These are phyloP conservation scores for Rhea americana DNA, from an alignment of 2,113 vertebrate species.

Conservation along the genomic window DNA sequence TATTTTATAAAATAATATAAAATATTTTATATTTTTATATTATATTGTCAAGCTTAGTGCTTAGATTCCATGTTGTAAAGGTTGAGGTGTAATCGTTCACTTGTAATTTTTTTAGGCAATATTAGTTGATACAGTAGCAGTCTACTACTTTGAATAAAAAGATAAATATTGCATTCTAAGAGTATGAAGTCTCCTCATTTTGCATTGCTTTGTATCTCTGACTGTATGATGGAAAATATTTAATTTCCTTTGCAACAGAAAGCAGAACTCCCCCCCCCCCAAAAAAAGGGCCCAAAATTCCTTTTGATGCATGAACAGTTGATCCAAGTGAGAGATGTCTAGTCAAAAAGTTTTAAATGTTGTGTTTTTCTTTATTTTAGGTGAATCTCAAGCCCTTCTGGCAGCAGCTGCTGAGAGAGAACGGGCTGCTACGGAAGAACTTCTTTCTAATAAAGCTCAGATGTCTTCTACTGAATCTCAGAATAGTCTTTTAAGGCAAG, in stretches of 20 bases:
- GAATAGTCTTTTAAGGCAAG: constrained; percentile 90
- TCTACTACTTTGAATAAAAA: not conserved
- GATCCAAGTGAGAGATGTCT: not conserved
- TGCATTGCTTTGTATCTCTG: not conserved
- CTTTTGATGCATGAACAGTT: not conserved
- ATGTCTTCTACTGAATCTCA: constrained; percentile 91
- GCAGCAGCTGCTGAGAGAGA: constrained; percentile 93
- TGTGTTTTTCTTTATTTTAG: constrained; percentile 63
- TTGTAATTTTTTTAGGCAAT: not conserved
- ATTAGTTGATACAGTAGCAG: not conserved
- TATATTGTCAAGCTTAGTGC: not conserved
- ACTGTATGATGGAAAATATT: not conserved
- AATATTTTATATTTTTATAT: too few relatives aligned
- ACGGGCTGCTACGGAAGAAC: constrained; percentile 89
- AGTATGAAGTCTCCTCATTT: not conserved
- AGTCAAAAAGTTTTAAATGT: not conserved
- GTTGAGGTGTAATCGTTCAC: not conserved
- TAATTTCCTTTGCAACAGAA: not conserved
- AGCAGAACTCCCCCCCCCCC: not conserved
- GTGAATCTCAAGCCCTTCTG: constrained; percentile 89
- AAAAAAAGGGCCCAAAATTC: not conserved
- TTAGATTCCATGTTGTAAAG: not conserved
- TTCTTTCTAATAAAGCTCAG: constrained; percentile 86
- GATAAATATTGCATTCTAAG: not conserved
- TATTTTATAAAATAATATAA: too few relatives aligned